Evolutionary conservation across 1,140 invertebrate genomes (phyloP).

Genomic region (Penaeus vannamei): DNA sequence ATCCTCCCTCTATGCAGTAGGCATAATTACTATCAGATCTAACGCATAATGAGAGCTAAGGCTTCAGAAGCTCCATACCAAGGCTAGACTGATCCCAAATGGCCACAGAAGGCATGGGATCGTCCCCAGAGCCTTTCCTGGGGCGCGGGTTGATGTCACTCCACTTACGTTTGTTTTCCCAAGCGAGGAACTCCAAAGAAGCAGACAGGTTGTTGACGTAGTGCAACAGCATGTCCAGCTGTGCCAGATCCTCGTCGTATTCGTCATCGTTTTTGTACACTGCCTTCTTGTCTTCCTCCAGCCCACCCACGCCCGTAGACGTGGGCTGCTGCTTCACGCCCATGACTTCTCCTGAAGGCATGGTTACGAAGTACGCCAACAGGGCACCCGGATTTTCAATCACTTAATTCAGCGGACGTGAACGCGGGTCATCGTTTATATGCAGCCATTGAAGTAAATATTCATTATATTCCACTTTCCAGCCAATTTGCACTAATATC

Average conservation of each 20-base stretch:
- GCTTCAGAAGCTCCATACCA: no score
- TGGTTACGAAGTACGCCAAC: neutral
- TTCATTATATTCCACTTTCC: no score
- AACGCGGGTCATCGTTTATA: neutral
- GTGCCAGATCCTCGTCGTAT: slow-evolving; percentile 64
- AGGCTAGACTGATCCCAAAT: no score
- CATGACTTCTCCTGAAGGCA: slow-evolving; percentile 36
- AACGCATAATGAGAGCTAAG: no score
- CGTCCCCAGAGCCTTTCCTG: no score
- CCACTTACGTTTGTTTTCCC: slow-evolving; percentile 66
- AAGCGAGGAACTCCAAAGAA: slow-evolving; percentile 64
- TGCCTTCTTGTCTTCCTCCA: neutral
- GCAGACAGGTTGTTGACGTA: slow-evolving; percentile 66
- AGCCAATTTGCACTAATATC: no score
- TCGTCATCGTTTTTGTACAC: slow-evolving; percentile 61
- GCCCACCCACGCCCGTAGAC: slow-evolving; percentile 1
- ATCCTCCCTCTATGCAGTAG: no score
- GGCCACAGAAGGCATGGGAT: no score
- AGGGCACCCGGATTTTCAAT: neutral
- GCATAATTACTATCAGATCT: no score
- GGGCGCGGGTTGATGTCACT: no score
- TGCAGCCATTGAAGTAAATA: no score
- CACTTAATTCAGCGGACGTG: no score
- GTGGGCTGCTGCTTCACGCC: neutral
- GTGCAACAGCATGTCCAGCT: slow-evolving; percentile 61